Evolutionary conservation across 2,888 invertebrate species (phyloP).

Genomic region (Dugesia japonica): DNA sequence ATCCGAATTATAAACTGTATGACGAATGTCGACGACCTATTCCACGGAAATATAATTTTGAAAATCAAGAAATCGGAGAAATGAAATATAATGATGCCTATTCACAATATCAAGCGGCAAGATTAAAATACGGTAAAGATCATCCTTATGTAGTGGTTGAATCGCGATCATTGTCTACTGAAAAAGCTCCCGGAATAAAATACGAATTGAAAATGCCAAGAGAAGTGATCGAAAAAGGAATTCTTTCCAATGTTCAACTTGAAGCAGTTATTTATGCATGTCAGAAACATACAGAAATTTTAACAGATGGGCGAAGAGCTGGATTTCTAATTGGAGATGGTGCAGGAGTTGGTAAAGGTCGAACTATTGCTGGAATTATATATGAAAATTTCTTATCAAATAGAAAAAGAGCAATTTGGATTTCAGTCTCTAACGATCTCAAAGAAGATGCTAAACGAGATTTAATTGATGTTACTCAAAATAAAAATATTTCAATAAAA

Average conservation of each 20-base stretch:
- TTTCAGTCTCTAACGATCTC: conserved; percentile 44
- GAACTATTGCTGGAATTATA: conserved; percentile 62
- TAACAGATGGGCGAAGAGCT: conserved; percentile 42
- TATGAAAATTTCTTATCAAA: conserved; percentile 44
- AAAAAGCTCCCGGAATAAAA: not conserved
- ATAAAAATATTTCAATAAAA: not conserved
- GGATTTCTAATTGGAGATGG: conserved; percentile 47
- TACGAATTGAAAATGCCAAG: conserved; percentile 37
- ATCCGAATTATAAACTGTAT: not conserved
- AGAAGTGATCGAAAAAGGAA: conserved; percentile 38
- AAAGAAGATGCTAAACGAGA: conserved; percentile 45
- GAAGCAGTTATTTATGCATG: conserved; percentile 45
- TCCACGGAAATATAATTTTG: not conserved
- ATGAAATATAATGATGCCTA: not conserved
- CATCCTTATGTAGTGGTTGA: not conserved
- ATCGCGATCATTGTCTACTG: not conserved
- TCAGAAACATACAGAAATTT: conserved; percentile 42
- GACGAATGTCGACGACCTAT: not conserved
- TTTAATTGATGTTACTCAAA: conserved; percentile 39
- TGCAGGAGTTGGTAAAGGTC: conserved; percentile 53
- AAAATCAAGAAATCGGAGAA: not conserved
- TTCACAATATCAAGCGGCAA: not conserved
- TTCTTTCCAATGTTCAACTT: conserved; percentile 43
- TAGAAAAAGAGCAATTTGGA: conserved; percentile 44
- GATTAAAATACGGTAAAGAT: not conserved